phyloP scores from a whole-genome alignment of 1,140 invertebrate species.

The Colletes gigas region DNA sequence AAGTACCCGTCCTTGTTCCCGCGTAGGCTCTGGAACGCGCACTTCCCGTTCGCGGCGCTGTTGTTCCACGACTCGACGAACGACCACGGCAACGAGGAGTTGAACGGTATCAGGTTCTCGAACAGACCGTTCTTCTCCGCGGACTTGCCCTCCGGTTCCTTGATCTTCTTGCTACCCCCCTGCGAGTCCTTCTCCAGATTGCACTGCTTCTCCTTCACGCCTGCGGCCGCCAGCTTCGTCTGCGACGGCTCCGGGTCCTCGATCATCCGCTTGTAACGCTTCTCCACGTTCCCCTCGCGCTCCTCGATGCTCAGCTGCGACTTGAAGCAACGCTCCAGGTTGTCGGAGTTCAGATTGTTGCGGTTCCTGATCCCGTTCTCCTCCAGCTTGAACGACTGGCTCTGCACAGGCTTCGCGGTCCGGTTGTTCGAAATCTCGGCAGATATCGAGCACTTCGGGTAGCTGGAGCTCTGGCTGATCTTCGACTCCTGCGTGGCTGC shows the following conservation, averaged over 20 bases:
- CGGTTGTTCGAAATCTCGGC: slow-evolving; percentile 44
- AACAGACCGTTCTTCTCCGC: slow-evolving; percentile 50
- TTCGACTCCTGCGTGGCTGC: slow-evolving; percentile 16
- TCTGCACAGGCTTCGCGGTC: slow-evolving; percentile 3
- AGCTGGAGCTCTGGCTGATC: slow-evolving; percentile 32
- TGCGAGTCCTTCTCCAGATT: slow-evolving; percentile 43
- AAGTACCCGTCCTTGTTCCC: slow-evolving; percentile 35
- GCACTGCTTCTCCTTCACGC: slow-evolving; percentile 34
- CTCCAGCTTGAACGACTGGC: slow-evolving; percentile 33
- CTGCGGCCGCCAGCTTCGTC: neutral
- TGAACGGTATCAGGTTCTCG: slow-evolving; percentile 54
- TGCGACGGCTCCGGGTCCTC: slow-evolving; percentile 32
- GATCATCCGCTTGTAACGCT: slow-evolving; percentile 74
- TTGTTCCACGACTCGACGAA: slow-evolving; percentile 65
- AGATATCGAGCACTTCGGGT: slow-evolving; percentile 12
- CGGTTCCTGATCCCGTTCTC: slow-evolving; percentile 45
- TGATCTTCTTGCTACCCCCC: slow-evolving; percentile 7
- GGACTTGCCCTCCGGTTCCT: slow-evolving; percentile 21
- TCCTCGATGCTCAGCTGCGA: slow-evolving; percentile 74
- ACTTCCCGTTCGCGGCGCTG: slow-evolving; percentile 50
- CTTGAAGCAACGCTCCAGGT: slow-evolving; percentile 72
- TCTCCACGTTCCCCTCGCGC: slow-evolving; percentile 70
- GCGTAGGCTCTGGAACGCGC: slow-evolving; percentile 52
- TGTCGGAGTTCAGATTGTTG: slow-evolving; percentile 61
- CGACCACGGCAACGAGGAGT: slow-evolving; percentile 53